phyloP scores from a whole-genome alignment of 2,888 invertebrate genomes.

The Gonocerus acuteangulatus region DNA sequence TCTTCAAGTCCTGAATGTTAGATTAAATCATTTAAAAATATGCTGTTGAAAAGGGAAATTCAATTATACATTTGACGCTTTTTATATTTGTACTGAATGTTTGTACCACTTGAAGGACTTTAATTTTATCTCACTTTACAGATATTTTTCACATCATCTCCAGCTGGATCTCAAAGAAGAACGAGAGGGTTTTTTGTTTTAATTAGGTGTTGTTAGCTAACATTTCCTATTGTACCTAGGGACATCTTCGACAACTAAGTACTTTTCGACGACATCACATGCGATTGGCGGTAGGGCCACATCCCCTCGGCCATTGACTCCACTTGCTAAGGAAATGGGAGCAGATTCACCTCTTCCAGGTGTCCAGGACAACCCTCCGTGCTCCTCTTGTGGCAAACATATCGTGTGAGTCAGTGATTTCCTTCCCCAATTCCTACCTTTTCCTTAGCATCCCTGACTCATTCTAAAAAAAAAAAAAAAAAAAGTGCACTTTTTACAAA shows the following conservation, averaged over 20 bases:
- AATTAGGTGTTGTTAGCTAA: too few relatives aligned
- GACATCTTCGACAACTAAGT: slow-evolving; percentile 42
- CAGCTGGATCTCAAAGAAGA: too few relatives aligned
- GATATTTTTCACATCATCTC: too few relatives aligned
- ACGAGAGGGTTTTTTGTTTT: too few relatives aligned
- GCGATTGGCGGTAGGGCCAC: slow-evolving; percentile 59
- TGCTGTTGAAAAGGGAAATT: too few relatives aligned
- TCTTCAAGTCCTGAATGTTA: too few relatives aligned
- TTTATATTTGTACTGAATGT: too few relatives aligned
- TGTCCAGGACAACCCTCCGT: slow-evolving; percentile 51
- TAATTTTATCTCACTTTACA: too few relatives aligned
- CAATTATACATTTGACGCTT: too few relatives aligned
- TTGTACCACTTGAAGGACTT: too few relatives aligned
- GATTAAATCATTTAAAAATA: too few relatives aligned
- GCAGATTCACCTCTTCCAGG: slow-evolving; percentile 24
- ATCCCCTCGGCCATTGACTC: slow-evolving; percentile 53
- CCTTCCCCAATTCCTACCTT: background rate
- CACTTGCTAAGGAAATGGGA: slow-evolving; percentile 45
- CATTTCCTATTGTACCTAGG: background rate
- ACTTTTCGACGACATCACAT: slow-evolving; percentile 70
- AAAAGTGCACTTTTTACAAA: background rate
- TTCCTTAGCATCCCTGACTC: background rate
- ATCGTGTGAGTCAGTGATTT: slow-evolving; percentile 68
- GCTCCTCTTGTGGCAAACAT: slow-evolving; percentile 77
- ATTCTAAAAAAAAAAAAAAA: too few relatives aligned